Percentiles rank a stretch among this genome's conserved stretches.
Conservation (phyloP, 2,113 vertebrate species). For the Sorex fumeus region DNA sequence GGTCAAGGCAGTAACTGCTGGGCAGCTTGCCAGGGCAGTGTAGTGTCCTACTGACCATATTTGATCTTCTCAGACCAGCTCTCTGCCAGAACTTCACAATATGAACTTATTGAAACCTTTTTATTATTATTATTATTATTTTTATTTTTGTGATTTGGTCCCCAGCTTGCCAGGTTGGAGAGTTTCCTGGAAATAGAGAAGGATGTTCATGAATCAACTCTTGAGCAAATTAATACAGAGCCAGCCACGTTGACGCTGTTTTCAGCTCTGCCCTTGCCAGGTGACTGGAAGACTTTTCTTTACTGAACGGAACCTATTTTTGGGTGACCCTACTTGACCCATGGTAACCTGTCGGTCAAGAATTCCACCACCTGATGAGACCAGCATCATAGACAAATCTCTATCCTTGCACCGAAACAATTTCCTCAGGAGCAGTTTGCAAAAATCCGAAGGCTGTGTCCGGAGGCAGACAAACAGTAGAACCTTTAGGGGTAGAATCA, state of each 20-base stretch:
- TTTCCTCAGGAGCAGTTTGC: not conserved
- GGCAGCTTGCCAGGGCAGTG: not conserved
- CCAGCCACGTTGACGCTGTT: not conserved
- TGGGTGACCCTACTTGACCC: not conserved
- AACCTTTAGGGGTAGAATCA: not conserved
- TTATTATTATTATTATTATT: too few species aligned
- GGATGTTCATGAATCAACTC: not conserved
- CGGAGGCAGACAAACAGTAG: not conserved
- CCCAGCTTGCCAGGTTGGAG: too few species aligned
- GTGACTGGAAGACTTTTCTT: not conserved
- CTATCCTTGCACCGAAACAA: not conserved
- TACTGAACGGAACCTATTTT: not conserved
- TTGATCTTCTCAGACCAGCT: slow-evolving; percentile 12
- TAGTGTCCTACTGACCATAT: not conserved
- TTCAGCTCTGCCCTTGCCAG: not conserved
- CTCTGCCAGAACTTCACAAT: not conserved
- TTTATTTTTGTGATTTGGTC: not conserved
- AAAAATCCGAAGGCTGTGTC: not conserved
- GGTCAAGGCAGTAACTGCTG: not conserved
- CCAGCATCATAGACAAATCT: not conserved
- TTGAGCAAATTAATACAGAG: not conserved
- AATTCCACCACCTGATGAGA: not conserved
- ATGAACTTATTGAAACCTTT: too few species aligned
- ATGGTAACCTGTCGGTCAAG: not conserved
- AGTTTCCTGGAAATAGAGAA: not conserved